Conservation (phyloP, 30 jellyfish, hydroid and myxozoan genomes). For the Chrysaora quinquecirrha region DNA sequence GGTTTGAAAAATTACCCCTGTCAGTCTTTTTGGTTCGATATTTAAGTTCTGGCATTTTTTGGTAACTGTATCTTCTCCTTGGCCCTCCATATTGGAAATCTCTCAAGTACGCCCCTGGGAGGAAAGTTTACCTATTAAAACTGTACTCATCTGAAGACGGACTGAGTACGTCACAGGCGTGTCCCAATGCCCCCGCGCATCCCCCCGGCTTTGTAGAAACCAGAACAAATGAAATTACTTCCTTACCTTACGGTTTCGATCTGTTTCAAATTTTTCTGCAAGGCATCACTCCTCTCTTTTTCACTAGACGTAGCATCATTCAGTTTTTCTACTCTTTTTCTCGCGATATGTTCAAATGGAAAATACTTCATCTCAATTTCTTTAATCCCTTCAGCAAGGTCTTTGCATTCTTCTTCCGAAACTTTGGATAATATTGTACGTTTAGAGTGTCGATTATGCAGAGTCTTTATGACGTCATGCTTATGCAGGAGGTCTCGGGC, state of each 20-base stretch:
- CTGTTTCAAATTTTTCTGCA: conserved; percentile 52
- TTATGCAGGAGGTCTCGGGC: conserved; percentile 85
- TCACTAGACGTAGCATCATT: background rate
- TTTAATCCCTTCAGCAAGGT: conserved; percentile 79
- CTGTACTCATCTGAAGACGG: background rate
- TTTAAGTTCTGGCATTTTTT: background rate
- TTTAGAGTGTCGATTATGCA: conserved; percentile 78
- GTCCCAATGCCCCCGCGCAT: background rate
- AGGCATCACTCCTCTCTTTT: background rate
- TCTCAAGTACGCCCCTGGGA: background rate
- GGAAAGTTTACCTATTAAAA: background rate
- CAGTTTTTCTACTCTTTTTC: conserved; percentile 1
- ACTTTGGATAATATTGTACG: conserved; percentile 85
- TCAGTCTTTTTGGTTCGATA: background rate
- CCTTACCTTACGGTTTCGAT: conserved; percentile 71
- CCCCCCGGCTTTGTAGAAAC: background rate
- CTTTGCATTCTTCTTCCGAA: conserved; percentile 83
- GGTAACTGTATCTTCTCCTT: background rate
- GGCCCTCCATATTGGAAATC: background rate
- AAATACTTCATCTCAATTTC: conserved; percentile 62
- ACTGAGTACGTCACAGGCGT: background rate
- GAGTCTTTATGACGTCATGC: conserved; percentile 59
- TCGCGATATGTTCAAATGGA: conserved; percentile 66
- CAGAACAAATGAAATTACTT: background rate
- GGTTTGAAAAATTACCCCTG: too few species aligned